Conservation (phyloP, 2,797 vertebrate species). For the Peromyscus eremicus region DNA sequence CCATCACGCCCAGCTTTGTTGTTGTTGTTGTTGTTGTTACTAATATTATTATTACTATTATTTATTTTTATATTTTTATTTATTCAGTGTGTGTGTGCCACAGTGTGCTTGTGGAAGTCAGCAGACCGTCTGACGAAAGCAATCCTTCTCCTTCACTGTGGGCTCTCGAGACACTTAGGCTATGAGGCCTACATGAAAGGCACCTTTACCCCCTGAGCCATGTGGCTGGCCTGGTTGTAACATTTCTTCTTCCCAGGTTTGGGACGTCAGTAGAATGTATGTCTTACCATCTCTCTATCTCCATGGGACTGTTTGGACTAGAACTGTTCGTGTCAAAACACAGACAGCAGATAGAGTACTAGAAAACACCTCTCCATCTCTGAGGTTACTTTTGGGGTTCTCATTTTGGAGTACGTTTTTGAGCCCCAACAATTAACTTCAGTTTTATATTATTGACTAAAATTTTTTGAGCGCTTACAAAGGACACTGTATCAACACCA, state of each 20-base stretch:
- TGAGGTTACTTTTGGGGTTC: neutral
- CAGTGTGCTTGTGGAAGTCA: neutral
- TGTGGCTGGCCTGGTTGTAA: neutral
- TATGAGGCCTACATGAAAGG: neutral
- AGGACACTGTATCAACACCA: neutral
- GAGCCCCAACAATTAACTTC: slow-evolving; percentile 8
- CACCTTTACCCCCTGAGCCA: neutral
- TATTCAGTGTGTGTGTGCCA: neutral
- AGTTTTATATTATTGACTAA: slow-evolving; percentile 16
- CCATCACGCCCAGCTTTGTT: neutral
- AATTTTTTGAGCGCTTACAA: slow-evolving; percentile 31
- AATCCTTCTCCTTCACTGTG: neutral
- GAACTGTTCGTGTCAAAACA: neutral
- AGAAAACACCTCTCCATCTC: slow-evolving; percentile 46
- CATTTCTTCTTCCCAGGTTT: neutral
- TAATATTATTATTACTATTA: neutral
- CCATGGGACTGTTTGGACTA: neutral
- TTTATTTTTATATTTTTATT: neutral
- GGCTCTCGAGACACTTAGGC: neutral
- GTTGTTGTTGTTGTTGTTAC: neutral
- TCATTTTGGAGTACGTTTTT: neutral
- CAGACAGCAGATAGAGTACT: neutral
- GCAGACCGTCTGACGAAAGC: neutral
- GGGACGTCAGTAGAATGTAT: neutral
- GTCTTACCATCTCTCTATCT: neutral